These are phyloP conservation scores for Parazoanthus swiftii DNA, from an alignment of 92 coral and sea anemone species.

Conservation along the genomic window DNA sequence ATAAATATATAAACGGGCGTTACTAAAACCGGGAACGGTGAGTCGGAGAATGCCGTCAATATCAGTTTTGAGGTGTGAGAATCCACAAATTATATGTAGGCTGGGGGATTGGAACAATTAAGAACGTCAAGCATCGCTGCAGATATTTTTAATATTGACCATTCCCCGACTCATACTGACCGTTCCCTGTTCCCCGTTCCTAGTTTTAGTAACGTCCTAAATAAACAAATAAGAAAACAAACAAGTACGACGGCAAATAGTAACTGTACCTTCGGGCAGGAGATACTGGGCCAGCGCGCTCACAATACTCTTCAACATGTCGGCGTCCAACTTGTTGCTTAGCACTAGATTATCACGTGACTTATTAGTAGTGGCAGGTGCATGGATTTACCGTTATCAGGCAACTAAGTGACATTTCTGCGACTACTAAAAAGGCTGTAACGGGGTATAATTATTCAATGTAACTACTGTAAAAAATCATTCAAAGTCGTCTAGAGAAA, in stretches of 20 bases:
- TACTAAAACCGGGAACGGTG: too few relatives aligned
- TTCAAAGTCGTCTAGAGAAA: too few relatives aligned
- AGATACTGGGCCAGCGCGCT: conserved; percentile 71
- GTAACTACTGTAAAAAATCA: too few relatives aligned
- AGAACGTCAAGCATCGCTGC: too few relatives aligned
- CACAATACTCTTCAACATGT: conserved; percentile 78
- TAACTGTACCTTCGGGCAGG: conserved; percentile 69
- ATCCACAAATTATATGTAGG: too few relatives aligned
- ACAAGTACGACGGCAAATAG: neutral
- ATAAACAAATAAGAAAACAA: neutral
- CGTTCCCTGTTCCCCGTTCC: too few relatives aligned
- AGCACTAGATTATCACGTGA: conserved; percentile 55
- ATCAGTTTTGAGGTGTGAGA: too few relatives aligned
- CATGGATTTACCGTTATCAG: neutral
- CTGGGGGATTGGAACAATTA: too few relatives aligned
- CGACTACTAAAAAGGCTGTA: neutral
- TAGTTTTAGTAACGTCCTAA: neutral
- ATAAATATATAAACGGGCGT: neutral
- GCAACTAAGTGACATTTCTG: neutral
- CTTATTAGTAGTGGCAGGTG: neutral
- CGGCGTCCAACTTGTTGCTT: conserved; percentile 90
- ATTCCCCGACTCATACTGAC: too few relatives aligned
- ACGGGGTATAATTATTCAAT: too few relatives aligned
- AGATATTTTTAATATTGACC: too few relatives aligned
- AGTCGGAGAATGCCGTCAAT: too few relatives aligned